Evolutionary conservation across 2,888 invertebrate species (phyloP), one percentile per base, ranked within the genome.

Genomic region (Heliothis peltigera): DNA sequence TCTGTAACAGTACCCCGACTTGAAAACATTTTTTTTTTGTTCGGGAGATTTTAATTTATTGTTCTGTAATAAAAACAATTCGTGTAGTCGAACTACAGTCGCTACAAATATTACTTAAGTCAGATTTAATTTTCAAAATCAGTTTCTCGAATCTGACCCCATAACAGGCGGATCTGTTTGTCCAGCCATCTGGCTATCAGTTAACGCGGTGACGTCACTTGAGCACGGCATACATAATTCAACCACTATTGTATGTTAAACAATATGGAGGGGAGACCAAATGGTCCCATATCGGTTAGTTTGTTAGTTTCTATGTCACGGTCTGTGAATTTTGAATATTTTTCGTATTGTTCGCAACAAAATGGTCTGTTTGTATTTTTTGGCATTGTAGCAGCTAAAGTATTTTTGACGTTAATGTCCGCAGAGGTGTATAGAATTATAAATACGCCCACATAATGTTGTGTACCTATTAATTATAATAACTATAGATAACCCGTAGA

Each of bases 191-290:
- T n/a, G 39, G 63, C 60, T 70, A 75, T 75, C 66, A 46, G 60
- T 54, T 32, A 67, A 53, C 43, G 25, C 39, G 28, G 28, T 75
- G 75, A 75, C 67, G 71, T 75, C 75, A 75, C 17, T 10, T 32
- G 59, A 64, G 60, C 74, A 73, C 47, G 74, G 60, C 74, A 73
- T 73, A 69, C 69, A 74, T 73, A 69, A 73, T 73, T 69, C 60
- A 64, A 21, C 60, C 57, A 64, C 72, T 63, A 77, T 77, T 77
- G 74, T 77, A 77, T 77, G 77, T 64, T 68, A 77, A 77, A 77
- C 64, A 59, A 63, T 57, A 52, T 51, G 49, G 54, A 43, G 49
- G 67, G 48, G 71, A 75, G 65, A 73, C 70, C 62, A 63, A 69
- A 65, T 70, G 61, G 60, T 70, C 54, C 65, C 62, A 73, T 76